Evolutionary conservation across 2,888 invertebrate genomes (phyloP), one percentile per base, ranked within the genome.

Genomic region (Epiblema foenella): DNA sequence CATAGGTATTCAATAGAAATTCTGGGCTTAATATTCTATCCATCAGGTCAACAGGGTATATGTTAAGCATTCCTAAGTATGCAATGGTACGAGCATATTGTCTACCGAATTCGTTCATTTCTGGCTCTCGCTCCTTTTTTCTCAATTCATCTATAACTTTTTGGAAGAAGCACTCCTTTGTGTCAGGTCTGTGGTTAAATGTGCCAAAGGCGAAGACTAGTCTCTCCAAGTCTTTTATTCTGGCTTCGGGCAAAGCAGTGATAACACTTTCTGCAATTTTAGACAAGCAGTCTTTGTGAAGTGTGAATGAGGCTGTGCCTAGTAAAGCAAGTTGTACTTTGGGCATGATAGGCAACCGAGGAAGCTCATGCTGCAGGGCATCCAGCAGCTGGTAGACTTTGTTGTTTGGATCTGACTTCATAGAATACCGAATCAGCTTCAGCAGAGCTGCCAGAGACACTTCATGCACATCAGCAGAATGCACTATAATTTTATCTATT

Each of bases 151-250:
- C 86, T 12, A 90, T 74, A 1, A 90, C 81, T 74, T 90, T 91
- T 12, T 89, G 81, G 71, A 89, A 84, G 63, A 93, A 88, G 69
- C 83, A 82, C 58, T 83, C 79, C 74, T 82, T 76, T n/a, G 91
- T 93, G 64, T 90, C 77, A 15, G 95, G 95, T 71, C 87, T 85
- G 68, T 92, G 94, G 83, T 96, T 94, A 75, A 96, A 96, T 80
- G 95, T 93, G 2, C 94, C 94, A 79, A 95, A 94, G 0, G 94
- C 93, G 73, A 96, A 91, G 3, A 95, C 86, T 10, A 97, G 85
- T 77, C 97, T 94, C 86, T 97, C 97, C 39, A 97, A 87, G 81
- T 97, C 97, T 87, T 97, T 97, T 0, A 97, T 60, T 74, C 97
- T 94, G 0, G 94, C 84, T 4, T 81, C 64, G 1, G 89, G 74